Evolutionary conservation across 2,797 vertebrate species (phyloP), one percentile per base, ranked within the genome.

Genomic region (Jordanella pulchra): DNA sequence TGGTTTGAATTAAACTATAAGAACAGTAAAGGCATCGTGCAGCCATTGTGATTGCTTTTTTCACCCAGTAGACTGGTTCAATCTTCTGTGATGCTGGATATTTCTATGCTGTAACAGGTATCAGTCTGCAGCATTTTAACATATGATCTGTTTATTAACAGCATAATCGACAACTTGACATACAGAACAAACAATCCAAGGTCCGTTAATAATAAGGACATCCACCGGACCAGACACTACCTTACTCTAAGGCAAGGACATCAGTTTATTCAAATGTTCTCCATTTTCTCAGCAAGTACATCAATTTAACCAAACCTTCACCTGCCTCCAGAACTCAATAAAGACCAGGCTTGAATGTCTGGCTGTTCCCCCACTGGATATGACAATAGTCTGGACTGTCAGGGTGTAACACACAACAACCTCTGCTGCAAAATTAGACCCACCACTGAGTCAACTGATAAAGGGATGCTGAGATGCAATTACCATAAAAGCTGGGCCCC

Each of bases 391-490:
- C 76, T 73, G 78, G 75, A 79, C 79, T 83, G 72, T 69, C 73
- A 67, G 76, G 70, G 84, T 74, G 69, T 81, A 87, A 88, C 85
- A 82, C 13, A 42, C 67, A 87, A 78, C 83, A 83, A 89, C 84
- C 85, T 84, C 75, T 82, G 81, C 86, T 86, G 81, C 83, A 79
- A 86, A 90, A 89, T 89, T 78, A 86, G 90, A 89, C 81, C 85
- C 70, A 86, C 87, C 83, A 77, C 87, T 80, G 87, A 80, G 89
- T 72, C 79, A 73, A 69, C 78, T 86, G 86, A 91, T 90, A 90
- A 92, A 79, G 84, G 80, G 83, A 91, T 84, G 83, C 87, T 81
- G 88, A 85, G 84, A 87, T 87, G 88, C 89, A 93, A 93, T 93
- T 92, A 91, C 86, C 86, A 91, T 90, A 88, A 92, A 92, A 92